phyloP scores from a whole-genome alignment of 2,113 vertebrate genomes.

The Sclerurus mexicanus region DNA sequence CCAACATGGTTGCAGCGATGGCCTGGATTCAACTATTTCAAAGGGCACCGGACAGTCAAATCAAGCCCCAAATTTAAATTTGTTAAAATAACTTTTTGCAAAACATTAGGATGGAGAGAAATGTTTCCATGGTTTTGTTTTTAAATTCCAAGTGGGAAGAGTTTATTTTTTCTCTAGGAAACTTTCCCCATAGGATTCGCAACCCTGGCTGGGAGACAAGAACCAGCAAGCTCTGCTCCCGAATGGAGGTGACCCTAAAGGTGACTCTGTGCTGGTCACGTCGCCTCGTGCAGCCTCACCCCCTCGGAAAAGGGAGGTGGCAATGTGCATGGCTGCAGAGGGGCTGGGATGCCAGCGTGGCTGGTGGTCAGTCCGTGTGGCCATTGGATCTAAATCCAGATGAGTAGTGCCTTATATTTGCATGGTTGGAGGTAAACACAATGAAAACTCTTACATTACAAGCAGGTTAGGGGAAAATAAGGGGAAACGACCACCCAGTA shows the following conservation, averaged over 20 bases:
- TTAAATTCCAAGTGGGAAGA: conserved; percentile 48
- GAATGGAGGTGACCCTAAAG: neutral
- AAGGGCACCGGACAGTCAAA: conserved; percentile 3
- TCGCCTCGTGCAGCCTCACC: neutral
- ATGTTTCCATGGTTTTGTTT: conserved; percentile 62
- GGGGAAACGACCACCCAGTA: neutral
- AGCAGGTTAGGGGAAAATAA: neutral
- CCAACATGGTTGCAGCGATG: neutral
- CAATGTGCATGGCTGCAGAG: rapidly evolving
- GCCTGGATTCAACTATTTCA: conserved; percentile 49
- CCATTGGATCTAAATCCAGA: neutral
- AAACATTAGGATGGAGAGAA: conserved; percentile 37
- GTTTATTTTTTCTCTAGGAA: conserved; percentile 63
- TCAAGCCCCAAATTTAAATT: conserved; percentile 45
- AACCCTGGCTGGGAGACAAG: neutral
- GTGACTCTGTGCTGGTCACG: neutral
- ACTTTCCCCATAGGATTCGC: neutral
- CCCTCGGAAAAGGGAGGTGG: neutral
- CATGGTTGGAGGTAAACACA: neutral
- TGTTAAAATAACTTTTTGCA: conserved; percentile 62
- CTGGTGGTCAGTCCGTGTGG: rapidly evolving
- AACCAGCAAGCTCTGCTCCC: neutral
- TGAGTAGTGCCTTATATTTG: rapidly evolving
- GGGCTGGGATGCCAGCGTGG: neutral
- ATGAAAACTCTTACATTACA: neutral